A percentile compares a stretch with the other conserved stretches of the same genome.
Evolutionary conservation across 2,888 invertebrate genomes (phyloP).

Genomic region (Pterostichus madidus): DNA sequence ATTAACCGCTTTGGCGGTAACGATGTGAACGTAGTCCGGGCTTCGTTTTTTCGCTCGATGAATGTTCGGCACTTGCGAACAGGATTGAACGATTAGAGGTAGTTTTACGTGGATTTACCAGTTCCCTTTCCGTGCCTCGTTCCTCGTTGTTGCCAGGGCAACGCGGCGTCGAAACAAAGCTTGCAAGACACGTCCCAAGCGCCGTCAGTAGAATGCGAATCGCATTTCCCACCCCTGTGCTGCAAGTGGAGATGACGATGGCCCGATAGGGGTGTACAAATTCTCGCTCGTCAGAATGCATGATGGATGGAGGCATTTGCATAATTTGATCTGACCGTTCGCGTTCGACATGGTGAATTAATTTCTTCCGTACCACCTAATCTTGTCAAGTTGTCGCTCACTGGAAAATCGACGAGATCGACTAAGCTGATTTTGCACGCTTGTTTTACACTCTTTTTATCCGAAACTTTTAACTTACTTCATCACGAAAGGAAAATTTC

Average conservation of each 20-base stretch:
- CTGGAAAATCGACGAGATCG: slow-evolving; percentile 28
- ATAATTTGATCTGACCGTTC: slow-evolving; percentile 51
- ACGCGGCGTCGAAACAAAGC: slow-evolving; percentile 47
- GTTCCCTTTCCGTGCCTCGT: neutral
- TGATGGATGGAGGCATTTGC: slow-evolving; percentile 52
- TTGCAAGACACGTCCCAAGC: slow-evolving; percentile 49
- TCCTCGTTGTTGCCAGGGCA: slow-evolving; percentile 19
- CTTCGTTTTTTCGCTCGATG: slow-evolving; percentile 45
- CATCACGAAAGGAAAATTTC: neutral
- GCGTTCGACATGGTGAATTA: slow-evolving; percentile 33
- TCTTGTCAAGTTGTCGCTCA: slow-evolving; percentile 20
- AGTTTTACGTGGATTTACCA: slow-evolving; percentile 60
- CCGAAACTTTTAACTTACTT: no score
- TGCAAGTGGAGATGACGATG: neutral
- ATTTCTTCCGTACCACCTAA: slow-evolving; percentile 41
- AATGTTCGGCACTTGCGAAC: slow-evolving; percentile 51
- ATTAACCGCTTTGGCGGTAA: slow-evolving; percentile 21
- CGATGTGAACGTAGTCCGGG: slow-evolving; percentile 26
- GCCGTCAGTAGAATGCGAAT: slow-evolving; percentile 41
- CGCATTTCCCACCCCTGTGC: neutral
- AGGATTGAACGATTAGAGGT: slow-evolving; percentile 60
- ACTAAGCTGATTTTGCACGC: slow-evolving; percentile 1
- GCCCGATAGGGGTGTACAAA: slow-evolving; percentile 49
- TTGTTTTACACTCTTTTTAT: slow-evolving; percentile 14
- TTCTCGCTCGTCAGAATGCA: slow-evolving; percentile 49